Conservation (phyloP, 2,797 vertebrate species). For the Chaetophractus vellerosus region DNA sequence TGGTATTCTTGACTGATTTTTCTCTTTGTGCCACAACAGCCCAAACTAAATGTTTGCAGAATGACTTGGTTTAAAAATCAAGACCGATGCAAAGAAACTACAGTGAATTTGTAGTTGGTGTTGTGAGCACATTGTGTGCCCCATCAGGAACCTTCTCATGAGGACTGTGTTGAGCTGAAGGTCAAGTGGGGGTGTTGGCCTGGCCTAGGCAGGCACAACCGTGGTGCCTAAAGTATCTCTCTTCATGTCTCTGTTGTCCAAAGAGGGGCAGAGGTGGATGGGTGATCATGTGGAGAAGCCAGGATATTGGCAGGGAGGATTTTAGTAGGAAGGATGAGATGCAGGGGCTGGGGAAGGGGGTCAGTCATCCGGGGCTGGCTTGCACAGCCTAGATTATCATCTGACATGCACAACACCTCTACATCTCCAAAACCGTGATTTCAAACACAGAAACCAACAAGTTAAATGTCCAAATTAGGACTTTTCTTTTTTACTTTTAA, state of each 20-base stretch:
- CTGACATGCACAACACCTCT: conserved; percentile 47
- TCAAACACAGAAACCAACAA: conserved; percentile 55
- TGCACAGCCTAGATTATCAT: conserved; percentile 56
- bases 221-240: conserved; percentile 16
- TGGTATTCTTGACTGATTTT: conserved; percentile 81
- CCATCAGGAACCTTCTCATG: conserved; percentile 44
- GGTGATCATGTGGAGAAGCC: conserved; percentile 25
- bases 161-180: not conserved
- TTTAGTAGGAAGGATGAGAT: not conserved
- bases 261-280: conserved; percentile 10
- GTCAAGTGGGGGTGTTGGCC: conserved; percentile 16
- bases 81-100: conserved; percentile 31
- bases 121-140: not conserved
- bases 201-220: not conserved
- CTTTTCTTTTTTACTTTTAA: conserved; percentile 43
- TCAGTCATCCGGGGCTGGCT: conserved; percentile 13
- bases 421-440: conserved; percentile 81
- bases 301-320: not conserved
- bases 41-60: conserved; percentile 80
- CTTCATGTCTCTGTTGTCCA: not conserved
- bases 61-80: conserved; percentile 80
- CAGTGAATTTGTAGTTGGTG: conserved; percentile 32
- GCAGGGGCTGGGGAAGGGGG: not conserved
- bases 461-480: conserved; percentile 67
- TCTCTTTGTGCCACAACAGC: conserved; percentile 83